Conservation (phyloP, 2,888 invertebrate genomes). For the Troides aeacus region DNA sequence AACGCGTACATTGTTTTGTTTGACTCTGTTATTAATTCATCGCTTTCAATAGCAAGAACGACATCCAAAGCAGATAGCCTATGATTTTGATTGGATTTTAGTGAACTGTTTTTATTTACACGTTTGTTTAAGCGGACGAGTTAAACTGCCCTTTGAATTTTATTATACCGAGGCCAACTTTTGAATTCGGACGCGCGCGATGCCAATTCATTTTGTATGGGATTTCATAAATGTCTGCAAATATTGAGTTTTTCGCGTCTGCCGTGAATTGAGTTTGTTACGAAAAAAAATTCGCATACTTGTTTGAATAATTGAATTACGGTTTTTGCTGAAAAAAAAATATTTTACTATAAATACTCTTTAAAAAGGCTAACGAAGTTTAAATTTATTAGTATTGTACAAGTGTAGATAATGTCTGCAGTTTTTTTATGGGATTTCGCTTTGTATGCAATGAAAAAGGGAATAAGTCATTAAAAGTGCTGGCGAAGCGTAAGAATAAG, state of each 20-base stretch:
- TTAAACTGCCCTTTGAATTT: constrained; percentile 28
- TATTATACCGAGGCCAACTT: constrained; percentile 24
- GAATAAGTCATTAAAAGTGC: constrained; percentile 77
- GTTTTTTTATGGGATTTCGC: constrained; percentile 53
- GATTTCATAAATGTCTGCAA: constrained; percentile 30
- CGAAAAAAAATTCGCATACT: not conserved
- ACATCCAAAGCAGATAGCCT: constrained; percentile 50
- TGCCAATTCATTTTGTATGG: constrained; percentile 27
- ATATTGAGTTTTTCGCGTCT: constrained; percentile 27
- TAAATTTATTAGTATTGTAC: constrained; percentile 8
- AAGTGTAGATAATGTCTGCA: constrained; percentile 36
- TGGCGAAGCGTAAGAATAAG: constrained; percentile 68
- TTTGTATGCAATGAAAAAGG: constrained; percentile 50
- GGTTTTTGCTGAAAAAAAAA: not conserved
- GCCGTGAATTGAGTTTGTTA: constrained; percentile 21
- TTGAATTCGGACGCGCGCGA: constrained; percentile 25
- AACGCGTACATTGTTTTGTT: constrained; percentile 53
- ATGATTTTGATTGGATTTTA: constrained; percentile 66
- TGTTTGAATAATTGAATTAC: constrained; percentile 3
- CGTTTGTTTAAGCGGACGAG: constrained; percentile 29
- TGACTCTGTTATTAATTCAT: constrained; percentile 61
- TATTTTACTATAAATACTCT: not conserved
- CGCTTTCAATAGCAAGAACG: constrained; percentile 52
- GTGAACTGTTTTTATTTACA: constrained; percentile 48
- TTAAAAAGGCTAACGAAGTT: not conserved